Conservation (phyloP, 2,888 invertebrate genomes). For the Sarcophaga subvicina region DNA sequence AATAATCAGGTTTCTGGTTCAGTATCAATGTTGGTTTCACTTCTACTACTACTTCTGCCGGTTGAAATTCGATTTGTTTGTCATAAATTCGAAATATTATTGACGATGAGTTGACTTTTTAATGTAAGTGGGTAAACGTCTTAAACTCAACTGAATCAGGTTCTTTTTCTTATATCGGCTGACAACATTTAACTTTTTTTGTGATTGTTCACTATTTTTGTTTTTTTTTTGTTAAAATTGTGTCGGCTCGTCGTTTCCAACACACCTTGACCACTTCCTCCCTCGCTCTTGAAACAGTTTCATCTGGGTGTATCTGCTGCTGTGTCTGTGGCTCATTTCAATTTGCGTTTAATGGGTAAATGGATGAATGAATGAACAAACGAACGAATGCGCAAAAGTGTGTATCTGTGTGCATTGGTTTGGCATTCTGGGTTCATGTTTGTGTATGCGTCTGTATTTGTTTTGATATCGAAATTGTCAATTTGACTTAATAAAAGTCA, state of each 20-base stretch:
- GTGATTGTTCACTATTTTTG: constrained; percentile 14
- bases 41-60: not conserved
- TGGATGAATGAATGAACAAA: constrained; percentile 3
- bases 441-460: constrained; percentile 17
- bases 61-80: constrained; percentile 1
- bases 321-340: constrained; percentile 37
- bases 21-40: constrained; percentile 16
- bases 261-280: constrained; percentile 30
- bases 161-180: constrained; percentile 43
- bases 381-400: not conserved
- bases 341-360: constrained; percentile 46
- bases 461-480: constrained; percentile 52
- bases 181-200: not conserved
- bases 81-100: constrained; percentile 63
- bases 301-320: not conserved
- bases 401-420: not conserved
- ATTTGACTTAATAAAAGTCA: constrained; percentile 71
- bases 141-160: constrained; percentile 51
- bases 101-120: constrained; percentile 47
- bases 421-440: constrained; percentile 3
- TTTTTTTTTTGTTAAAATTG: constrained; percentile 21
- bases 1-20: constrained; percentile 54
- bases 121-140: constrained; percentile 18
- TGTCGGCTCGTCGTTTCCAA: constrained; percentile 12
- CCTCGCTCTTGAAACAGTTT: not conserved